These are phyloP conservation scores for Megaleporinus macrocephalus DNA, from an alignment of 2,113 vertebrate species.

Conservation along the genomic window DNA sequence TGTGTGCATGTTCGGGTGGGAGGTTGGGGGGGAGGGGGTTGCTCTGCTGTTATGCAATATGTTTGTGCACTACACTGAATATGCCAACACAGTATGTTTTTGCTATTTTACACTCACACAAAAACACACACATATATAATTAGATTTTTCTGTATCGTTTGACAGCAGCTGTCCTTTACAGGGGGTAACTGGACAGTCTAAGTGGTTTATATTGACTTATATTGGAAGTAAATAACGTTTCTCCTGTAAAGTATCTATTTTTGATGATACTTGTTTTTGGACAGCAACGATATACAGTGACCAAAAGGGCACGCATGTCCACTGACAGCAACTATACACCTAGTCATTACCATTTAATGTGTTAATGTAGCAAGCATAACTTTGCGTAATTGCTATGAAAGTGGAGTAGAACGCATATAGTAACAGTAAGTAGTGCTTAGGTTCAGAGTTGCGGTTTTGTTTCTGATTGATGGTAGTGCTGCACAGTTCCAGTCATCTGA, in stretches of 20 bases:
- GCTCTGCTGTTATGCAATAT: conserved; percentile 54
- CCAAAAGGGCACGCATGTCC: neutral
- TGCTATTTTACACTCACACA: neutral
- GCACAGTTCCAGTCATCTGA: conserved; percentile 25
- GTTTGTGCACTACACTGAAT: conserved; percentile 43
- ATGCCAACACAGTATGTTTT: conserved; percentile 39
- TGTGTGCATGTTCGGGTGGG: conserved; percentile 38
- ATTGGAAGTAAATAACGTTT: too few species aligned
- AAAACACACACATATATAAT: neutral
- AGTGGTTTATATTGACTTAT: too few species aligned
- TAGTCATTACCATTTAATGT: conserved; percentile 29
- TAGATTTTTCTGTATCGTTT: too few species aligned
- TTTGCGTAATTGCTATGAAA: conserved; percentile 10
- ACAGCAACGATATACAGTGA: too few species aligned
- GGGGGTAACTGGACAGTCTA: too few species aligned
- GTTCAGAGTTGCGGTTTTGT: conserved; percentile 21
- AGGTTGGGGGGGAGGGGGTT: conserved; percentile 42
- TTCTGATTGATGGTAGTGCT: conserved; percentile 19
- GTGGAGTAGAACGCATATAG: conserved; percentile 17
- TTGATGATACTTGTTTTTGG: too few species aligned
- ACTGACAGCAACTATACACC: neutral
- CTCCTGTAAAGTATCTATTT: too few species aligned
- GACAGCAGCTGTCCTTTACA: too few species aligned
- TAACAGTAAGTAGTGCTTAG: conserved; percentile 36
- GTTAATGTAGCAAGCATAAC: conserved; percentile 26